Evolutionary conservation across 1,140 invertebrate genomes (phyloP).

Genomic region (Cyclina sinensis): DNA sequence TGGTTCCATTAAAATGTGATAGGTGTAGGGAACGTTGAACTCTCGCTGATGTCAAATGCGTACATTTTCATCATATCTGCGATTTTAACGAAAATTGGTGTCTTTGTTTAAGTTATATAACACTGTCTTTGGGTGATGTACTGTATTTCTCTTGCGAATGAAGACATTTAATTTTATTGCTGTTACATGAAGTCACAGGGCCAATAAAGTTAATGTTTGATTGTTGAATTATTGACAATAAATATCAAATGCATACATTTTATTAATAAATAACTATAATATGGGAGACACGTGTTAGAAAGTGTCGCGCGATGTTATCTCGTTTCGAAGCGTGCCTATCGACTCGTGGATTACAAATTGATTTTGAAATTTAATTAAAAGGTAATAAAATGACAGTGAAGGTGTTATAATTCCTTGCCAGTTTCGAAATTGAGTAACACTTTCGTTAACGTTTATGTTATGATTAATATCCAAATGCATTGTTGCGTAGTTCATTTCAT

Average conservation of each 20-base stretch:
- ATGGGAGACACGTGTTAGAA: background rate
- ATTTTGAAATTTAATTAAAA: slow-evolving; percentile 30
- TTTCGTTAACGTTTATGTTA: background rate
- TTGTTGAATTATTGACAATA: background rate
- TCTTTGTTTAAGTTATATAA: no score
- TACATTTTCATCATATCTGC: no score
- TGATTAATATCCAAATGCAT: background rate
- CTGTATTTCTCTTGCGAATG: no score
- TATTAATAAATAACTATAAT: slow-evolving; percentile 17
- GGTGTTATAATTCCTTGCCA: background rate
- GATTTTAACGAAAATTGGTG: no score
- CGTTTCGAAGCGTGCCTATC: background rate
- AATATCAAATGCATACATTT: slow-evolving; percentile 17
- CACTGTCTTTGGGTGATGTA: no score
- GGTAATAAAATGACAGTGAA: background rate
- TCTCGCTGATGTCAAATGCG: no score
- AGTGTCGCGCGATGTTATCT: slow-evolving; percentile 3
- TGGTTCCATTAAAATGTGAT: no score
- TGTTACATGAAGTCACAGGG: background rate
- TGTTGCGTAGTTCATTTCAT: background rate
- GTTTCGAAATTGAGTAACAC: background rate
- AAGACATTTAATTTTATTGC: no score
- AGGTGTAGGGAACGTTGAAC: no score
- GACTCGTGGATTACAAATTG: background rate
- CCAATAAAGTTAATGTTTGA: slow-evolving; percentile 4